Conservation (phyloP, 2,888 invertebrate species). For the Octonoba sinensis region DNA sequence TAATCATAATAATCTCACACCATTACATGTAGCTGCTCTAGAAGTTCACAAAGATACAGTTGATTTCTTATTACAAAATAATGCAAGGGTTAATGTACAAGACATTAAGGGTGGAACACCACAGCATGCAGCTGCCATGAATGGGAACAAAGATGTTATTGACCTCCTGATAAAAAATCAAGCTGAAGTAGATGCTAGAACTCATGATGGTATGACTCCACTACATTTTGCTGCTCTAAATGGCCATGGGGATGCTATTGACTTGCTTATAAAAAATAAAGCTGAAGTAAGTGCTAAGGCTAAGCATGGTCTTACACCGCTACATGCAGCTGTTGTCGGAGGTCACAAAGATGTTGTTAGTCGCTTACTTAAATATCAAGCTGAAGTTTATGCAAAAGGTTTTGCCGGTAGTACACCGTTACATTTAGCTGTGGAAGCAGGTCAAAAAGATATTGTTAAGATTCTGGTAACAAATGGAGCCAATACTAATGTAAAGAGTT, state of each 20-base stretch:
- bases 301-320: not conserved
- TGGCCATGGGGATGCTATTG: not conserved
- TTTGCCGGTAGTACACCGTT: not conserved
- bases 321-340: slow-evolving; percentile 15
- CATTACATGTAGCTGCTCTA: slow-evolving; percentile 17
- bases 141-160: too few species aligned
- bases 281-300: not conserved
- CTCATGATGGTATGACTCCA: not conserved
- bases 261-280: not conserved
- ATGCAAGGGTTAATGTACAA: not conserved
- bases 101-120: too few species aligned
- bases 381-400: not conserved
- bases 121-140: too few species aligned
- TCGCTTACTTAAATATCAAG: slow-evolving; percentile 9
- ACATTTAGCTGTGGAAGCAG: not conserved
- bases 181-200: slow-evolving; percentile 1
- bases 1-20: not conserved
- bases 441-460: slow-evolving; percentile 67
- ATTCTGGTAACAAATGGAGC: slow-evolving; percentile 13
- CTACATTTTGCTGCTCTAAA: not conserved
- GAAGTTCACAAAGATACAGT: too few species aligned
- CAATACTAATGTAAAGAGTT: not conserved
- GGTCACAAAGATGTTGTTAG: slow-evolving; percentile 17
- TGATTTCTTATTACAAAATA: too few species aligned
- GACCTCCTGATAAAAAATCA: slow-evolving; percentile 7